phyloP scores from a whole-genome alignment of 2,888 invertebrate species.

The Machimus atricapillus region DNA sequence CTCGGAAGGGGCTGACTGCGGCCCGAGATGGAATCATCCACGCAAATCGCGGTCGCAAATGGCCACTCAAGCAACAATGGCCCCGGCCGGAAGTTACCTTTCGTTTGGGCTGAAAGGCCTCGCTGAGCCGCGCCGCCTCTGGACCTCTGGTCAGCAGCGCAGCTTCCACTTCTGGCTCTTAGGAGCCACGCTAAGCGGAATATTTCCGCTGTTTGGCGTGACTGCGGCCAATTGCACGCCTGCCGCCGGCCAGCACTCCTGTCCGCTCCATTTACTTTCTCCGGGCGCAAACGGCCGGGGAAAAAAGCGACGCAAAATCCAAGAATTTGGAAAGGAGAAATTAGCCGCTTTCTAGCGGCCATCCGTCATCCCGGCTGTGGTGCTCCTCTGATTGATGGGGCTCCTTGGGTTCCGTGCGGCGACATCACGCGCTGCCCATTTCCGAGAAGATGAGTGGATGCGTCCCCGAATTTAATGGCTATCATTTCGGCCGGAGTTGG shows the following conservation, averaged over 20 bases:
- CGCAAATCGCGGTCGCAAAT: constrained; percentile 37
- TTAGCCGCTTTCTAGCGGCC: background rate
- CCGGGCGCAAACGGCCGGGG: background rate
- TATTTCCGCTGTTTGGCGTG: constrained; percentile 38
- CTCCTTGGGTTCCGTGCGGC: background rate
- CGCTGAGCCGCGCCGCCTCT: background rate
- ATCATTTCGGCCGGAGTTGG: background rate
- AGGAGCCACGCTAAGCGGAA: background rate
- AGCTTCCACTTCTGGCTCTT: background rate
- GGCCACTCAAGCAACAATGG: constrained; percentile 41
- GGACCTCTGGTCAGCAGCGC: constrained; percentile 5
- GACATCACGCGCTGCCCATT: background rate
- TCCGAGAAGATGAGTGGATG: constrained; percentile 12
- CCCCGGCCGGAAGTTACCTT: constrained; percentile 40
- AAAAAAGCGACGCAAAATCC: background rate
- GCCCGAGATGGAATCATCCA: constrained; percentile 20
- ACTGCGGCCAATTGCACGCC: constrained; percentile 22
- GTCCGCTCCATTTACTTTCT: constrained; percentile 28
- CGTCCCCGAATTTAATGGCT: constrained; percentile 5
- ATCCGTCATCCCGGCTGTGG: background rate
- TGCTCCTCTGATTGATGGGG: constrained; percentile 27
- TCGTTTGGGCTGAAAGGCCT: background rate
- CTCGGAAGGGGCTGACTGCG: background rate
- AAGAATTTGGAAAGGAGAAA: background rate
- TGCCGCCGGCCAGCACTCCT: background rate